Conservation (phyloP, 2,113 vertebrate species). For the Menidia beryllina region DNA sequence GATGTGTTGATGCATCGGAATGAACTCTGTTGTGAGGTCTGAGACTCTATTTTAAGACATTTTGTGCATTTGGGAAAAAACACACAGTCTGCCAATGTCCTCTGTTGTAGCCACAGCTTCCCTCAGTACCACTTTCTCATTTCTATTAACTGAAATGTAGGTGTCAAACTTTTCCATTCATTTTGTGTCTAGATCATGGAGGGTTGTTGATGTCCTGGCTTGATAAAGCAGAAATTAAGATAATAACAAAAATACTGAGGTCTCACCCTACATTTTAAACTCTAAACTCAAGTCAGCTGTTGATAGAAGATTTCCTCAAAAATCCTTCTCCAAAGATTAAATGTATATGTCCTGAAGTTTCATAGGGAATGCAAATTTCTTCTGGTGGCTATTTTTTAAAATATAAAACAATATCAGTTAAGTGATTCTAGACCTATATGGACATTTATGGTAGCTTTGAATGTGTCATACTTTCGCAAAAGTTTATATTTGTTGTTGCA, state of each 20-base stretch:
- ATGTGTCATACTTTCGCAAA: too few relatives aligned
- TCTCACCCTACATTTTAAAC: conserved; percentile 29
- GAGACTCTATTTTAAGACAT: not conserved
- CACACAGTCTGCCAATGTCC: not conserved
- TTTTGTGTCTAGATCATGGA: conserved; percentile 23
- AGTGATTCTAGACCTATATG: too few relatives aligned
- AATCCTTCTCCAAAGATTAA: conserved; percentile 23
- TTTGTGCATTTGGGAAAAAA: conserved; percentile 11
- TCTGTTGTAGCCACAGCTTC: conserved; percentile 15
- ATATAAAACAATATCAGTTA: too few relatives aligned
- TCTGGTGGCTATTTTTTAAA: not conserved
- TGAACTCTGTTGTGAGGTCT: not conserved
- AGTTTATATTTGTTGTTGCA: too few relatives aligned
- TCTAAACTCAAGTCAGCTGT: conserved; percentile 12
- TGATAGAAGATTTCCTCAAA: conserved; percentile 9
- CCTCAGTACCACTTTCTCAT: conserved; percentile 38
- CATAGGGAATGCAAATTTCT: conserved; percentile 18
- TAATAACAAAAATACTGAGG: conserved; percentile 30
- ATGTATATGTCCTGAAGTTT: conserved; percentile 7
- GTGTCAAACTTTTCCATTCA: conserved; percentile 29
- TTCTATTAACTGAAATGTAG: conserved; percentile 55
- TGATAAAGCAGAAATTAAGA: conserved; percentile 26
- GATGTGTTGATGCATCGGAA: conserved; percentile 8
- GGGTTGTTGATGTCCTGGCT: conserved; percentile 15
- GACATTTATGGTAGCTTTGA: too few relatives aligned